Evolutionary conservation across 2,888 invertebrate species (phyloP), one percentile per base, ranked within the genome.

Genomic region (Luperina testacea): DNA sequence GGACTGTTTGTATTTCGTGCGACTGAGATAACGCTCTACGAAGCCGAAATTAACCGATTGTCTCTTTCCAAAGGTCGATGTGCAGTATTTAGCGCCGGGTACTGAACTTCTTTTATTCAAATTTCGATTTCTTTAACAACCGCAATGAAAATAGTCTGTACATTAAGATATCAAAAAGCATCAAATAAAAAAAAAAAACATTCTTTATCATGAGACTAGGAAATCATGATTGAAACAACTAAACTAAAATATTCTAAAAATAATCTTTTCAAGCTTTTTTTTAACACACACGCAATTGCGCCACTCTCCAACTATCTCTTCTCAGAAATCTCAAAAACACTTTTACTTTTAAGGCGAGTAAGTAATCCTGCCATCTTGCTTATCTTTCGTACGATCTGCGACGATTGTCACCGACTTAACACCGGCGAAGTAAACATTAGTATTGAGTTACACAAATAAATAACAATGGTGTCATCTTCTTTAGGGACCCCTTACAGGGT

Each of bases 381-480:
- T 72, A 85, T 77, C 86, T 82, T 68, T 77, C 71, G 13, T 69
- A 65, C 72, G 67, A 86, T 86, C 83, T 57, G 72, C 53, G 51
- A 42, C 70, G 53, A 86, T 83, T 86, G 86, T 83, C 83, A 65
- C 73, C 68, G 32, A 72, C 87, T 77, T 83, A 78, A 83, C 87
- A 83, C 87, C 74, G 87, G 13, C 17, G 8, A 24, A 51, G 87
- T 73, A 83, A 83, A 83, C 83, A 83, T 77, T n/a, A 77, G 73
- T 77, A 59, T 83, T n/a, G 59, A 15, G 77, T 83, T 83, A 82
- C 83, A 82, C 63, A 73, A 73, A 86, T 59, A 82, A 65, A 64
- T 48, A 45, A 85, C 64, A 83, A 86, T 64, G 38, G 45, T 15
- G 68, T 57, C 38, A 13, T 75, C 20, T 51, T n/a, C 70, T 61